Percentiles rank a stretch among this genome's conserved stretches.
These are phyloP conservation scores for Lophotis ruficrista DNA, from an alignment of 2,113 vertebrate genomes.

Conservation along the genomic window DNA sequence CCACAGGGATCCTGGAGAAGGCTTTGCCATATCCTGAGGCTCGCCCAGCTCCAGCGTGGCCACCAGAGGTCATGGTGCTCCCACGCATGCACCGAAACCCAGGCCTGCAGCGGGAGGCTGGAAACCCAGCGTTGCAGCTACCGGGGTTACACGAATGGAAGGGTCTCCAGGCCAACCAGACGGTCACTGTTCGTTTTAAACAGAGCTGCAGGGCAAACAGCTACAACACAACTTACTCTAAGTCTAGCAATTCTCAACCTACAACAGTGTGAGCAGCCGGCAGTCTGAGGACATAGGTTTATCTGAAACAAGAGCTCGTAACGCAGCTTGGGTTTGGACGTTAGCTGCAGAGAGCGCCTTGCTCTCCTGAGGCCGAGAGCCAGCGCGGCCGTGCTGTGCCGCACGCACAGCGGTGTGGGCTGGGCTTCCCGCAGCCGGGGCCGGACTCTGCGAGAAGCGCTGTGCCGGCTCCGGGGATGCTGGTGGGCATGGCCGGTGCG, in stretches of 20 bases:
- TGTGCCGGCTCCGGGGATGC: neutral
- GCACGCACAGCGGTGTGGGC: fast-evolving
- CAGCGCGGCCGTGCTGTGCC: fast-evolving
- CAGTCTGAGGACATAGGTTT: neutral
- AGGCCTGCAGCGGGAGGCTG: too few species aligned
- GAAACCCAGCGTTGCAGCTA: fast-evolving
- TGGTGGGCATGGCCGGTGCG: neutral
- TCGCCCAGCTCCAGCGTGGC: neutral
- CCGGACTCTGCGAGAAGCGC: neutral
- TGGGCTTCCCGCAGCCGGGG: neutral
- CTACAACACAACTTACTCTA: neutral
- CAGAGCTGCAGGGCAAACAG: neutral
- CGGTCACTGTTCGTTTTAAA: neutral
- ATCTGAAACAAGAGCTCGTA: neutral
- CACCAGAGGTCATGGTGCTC: neutral
- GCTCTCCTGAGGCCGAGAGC: neutral
- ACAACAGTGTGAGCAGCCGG: neutral
- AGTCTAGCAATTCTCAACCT: neutral
- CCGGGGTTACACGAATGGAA: fast-evolving
- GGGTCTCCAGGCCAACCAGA: neutral
- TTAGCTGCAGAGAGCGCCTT: neutral
- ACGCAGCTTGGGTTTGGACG: neutral
- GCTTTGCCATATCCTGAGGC: fast-evolving
- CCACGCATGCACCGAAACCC: neutral
- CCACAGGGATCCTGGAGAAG: fast-evolving